Percentiles rank a stretch among this genome's conserved stretches.
Evolutionary conservation across 2,888 invertebrate species (phyloP).

Genomic region (Xestia c-nigrum): DNA sequence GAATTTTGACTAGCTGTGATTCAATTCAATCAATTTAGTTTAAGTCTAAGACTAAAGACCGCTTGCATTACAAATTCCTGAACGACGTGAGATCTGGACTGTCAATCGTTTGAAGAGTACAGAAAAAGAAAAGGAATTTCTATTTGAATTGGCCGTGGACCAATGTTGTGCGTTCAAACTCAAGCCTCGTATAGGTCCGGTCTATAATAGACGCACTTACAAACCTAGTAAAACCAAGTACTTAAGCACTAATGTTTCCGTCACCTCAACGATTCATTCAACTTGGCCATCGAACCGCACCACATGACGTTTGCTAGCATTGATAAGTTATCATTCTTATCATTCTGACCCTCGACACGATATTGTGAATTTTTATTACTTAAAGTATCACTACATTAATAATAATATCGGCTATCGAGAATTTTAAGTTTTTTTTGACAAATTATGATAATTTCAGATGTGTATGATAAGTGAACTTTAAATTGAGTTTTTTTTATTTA

Average conservation of each 20-base stretch:
- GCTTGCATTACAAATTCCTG: neutral
- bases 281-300: slow-evolving; percentile 71
- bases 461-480: slow-evolving; percentile 12
- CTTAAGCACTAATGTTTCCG: slow-evolving; percentile 24
- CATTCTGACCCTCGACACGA: slow-evolving; percentile 56
- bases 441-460: slow-evolving; percentile 27
- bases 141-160: neutral
- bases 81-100: neutral
- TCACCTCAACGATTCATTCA: slow-evolving; percentile 51
- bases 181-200: neutral
- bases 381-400: slow-evolving; percentile 33
- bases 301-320: slow-evolving; percentile 50
- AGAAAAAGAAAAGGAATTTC: neutral
- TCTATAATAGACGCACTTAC: neutral
- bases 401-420: slow-evolving; percentile 47
- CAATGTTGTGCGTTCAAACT: neutral
- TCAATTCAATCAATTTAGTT: neutral
- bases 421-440: slow-evolving; percentile 39
- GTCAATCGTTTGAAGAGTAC: neutral
- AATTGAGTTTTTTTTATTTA: neutral
- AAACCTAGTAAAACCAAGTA: neutral
- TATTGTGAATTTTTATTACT: slow-evolving; percentile 59
- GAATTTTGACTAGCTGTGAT: neutral
- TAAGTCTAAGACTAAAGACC: neutral
- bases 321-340: slow-evolving; percentile 63